Evolutionary conservation across 2,888 invertebrate species (phyloP).

Genomic region (Drosophila pegasa): DNA sequence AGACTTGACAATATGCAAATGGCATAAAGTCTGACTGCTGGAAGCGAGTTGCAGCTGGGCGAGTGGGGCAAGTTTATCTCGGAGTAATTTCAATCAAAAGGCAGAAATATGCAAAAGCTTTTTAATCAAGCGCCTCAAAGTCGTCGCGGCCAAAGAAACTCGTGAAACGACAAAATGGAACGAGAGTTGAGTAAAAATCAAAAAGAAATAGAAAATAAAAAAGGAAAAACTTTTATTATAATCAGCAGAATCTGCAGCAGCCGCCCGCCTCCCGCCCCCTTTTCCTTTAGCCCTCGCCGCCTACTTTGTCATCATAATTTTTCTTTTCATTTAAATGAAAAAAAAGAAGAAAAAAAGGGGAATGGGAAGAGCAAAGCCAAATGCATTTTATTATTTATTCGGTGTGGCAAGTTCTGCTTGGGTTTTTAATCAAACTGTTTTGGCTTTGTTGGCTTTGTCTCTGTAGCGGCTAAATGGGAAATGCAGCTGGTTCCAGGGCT

Average conservation of each 20-base stretch:
- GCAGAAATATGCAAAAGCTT: slow-evolving; percentile 65
- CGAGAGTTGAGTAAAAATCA: slow-evolving; percentile 63
- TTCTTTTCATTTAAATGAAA: slow-evolving; percentile 66
- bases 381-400: slow-evolving; percentile 79
- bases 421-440: slow-evolving; percentile 63
- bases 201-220: slow-evolving; percentile 20
- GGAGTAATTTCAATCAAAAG: slow-evolving; percentile 59
- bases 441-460: slow-evolving; percentile 21
- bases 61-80: slow-evolving; percentile 24
- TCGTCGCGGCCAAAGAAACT: slow-evolving; percentile 59
- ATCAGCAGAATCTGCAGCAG: slow-evolving; percentile 52
- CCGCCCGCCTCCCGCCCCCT: slow-evolving; percentile 3
- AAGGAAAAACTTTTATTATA: slow-evolving; percentile 73
- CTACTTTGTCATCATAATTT: slow-evolving; percentile 76
- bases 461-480: slow-evolving; percentile 20
- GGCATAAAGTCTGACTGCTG: slow-evolving; percentile 26
- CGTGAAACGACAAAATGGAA: slow-evolving; percentile 42
- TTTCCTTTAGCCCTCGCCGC: slow-evolving; percentile 55
- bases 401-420: slow-evolving; percentile 56
- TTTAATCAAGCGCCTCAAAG: slow-evolving; percentile 74
- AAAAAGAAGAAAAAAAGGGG: slow-evolving; percentile 21
- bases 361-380: slow-evolving; percentile 46
- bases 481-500: slow-evolving; percentile 18
- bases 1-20: slow-evolving; percentile 54
- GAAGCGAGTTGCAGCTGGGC: slow-evolving; percentile 4